Base-by-base conservation (phyloP, 1,140 invertebrate genomes). In the Matsumurasca onukii region DNA sequence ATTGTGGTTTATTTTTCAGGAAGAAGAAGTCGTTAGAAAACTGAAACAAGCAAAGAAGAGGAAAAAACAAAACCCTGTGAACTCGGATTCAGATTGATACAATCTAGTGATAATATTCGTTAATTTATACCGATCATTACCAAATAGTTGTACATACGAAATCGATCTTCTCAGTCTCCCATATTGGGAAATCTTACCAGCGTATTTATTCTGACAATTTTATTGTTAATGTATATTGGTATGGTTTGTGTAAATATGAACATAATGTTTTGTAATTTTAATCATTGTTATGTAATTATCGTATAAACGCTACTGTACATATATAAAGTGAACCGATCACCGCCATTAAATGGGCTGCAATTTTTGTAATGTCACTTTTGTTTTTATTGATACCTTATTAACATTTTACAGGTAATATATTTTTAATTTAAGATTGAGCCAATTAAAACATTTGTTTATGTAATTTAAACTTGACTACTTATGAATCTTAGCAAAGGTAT, bases 1-100 rank as follows among this genome's bases (percentile, higher is more conserved):
- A n/a, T n/a, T 69, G 2, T 59, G 12, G 69, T 62, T 31, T 62
- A 66, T 69, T 34, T 48, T 71, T 45, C 77, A 91, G 88, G 89
- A 93, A 75, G 92, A 93, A 81, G n/a, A n/a, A n/a, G n/a, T n/a
- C n/a, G 90, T 92, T 82, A 88, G 91, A 73, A 93, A 92, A 82
- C 89, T 90, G 76, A 91, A 91, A 81, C 89, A 89, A 82, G 85
- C 89, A 22, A 93, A 93, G 80, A 93, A 93, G 79, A 86, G 92
- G 80, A 93, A 93, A 86, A 93, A 93, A 83, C 80, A 83, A 48
- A 82, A 82, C 71, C 78, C 81, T 70, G 86, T 91, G 69, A 88
- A 89, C 73, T 93, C 91, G 64, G 92, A 95, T 80, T 93, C 90
- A 82, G 91, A 93, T 85, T 93, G 57, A 68, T 68, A 51, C 49